Percentiles rank a stretch among this genome's conserved stretches.
Conservation (phyloP, 2,113 vertebrate genomes). For the Amia ocellicauda region DNA sequence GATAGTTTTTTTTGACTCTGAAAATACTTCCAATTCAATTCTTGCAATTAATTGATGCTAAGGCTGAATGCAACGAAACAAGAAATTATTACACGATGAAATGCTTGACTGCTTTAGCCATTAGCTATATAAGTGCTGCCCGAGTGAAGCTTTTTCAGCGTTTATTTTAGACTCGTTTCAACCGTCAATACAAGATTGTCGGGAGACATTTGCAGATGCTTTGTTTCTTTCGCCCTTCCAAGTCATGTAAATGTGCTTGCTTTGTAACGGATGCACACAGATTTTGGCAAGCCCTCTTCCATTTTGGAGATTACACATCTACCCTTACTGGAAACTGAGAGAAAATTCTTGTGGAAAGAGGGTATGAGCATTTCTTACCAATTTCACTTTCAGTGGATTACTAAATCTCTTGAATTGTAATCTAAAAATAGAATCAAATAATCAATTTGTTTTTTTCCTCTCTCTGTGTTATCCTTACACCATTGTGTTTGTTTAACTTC, state of each 20-base stretch:
- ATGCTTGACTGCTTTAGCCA: constrained; percentile 42
- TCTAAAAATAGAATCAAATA: no score
- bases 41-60: constrained; percentile 2
- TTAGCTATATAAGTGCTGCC: constrained; percentile 42
- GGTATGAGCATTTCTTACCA: no score
- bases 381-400: no score
- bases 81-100: constrained; percentile 22
- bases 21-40: constrained; percentile 1
- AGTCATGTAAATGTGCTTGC: neutral
- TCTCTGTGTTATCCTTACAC: no score
- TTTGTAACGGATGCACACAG: neutral
- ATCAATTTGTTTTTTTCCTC: no score
- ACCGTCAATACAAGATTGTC: constrained; percentile 34
- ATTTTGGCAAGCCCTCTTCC: constrained; percentile 39
- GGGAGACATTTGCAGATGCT: constrained; percentile 26
- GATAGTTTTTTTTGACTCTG: neutral
- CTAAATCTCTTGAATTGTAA: no score
- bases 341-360: no score
- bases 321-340: constrained; percentile 29
- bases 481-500: no score
- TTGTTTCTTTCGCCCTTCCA: neutral
- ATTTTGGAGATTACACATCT: constrained; percentile 39
- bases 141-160: constrained; percentile 32
- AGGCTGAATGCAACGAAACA: neutral
- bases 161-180: constrained; percentile 42